These are phyloP conservation scores for Drosophila seguyi DNA, from an alignment of 1,140 invertebrate genomes.

Conservation along the genomic window DNA sequence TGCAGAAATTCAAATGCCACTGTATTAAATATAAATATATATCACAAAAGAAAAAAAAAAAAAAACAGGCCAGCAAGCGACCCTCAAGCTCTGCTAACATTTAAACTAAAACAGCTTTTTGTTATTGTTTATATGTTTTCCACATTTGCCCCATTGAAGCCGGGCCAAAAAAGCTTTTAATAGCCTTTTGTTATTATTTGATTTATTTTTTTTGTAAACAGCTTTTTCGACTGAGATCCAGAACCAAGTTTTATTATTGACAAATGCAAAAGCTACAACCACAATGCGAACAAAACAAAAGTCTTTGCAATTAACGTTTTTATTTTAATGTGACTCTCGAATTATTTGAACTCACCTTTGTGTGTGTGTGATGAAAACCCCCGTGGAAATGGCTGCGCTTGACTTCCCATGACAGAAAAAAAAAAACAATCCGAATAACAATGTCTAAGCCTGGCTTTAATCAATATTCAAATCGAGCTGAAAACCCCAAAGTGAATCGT, in stretches of 20 bases:
- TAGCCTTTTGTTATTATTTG: slow-evolving; percentile 32
- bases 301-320: slow-evolving; percentile 39
- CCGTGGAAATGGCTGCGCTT: slow-evolving; percentile 61
- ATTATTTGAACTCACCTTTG: slow-evolving; percentile 8
- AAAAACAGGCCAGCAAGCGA: slow-evolving; percentile 35
- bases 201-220: slow-evolving; percentile 3
- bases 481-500: slow-evolving; percentile 3
- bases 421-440: slow-evolving; percentile 3
- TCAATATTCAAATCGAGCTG: slow-evolving; percentile 24
- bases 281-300: slow-evolving; percentile 21
- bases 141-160: slow-evolving; percentile 38
- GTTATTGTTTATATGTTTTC: slow-evolving; percentile 59
- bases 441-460: slow-evolving; percentile 48
- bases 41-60: too few species aligned
- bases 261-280: slow-evolving; percentile 25
- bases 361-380: slow-evolving; percentile 38
- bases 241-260: slow-evolving; percentile 44
- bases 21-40: slow-evolving; percentile 2
- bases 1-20: slow-evolving; percentile 11
- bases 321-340: slow-evolving; percentile 27
- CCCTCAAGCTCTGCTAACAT: slow-evolving; percentile 44
- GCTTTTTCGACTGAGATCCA: slow-evolving; percentile 53
- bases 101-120: slow-evolving; percentile 59
- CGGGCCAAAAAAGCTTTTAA: slow-evolving; percentile 57
- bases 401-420: slow-evolving; percentile 24